Conservation (phyloP, 2,113 vertebrate genomes). For the Anarhynchus alexandrinus region DNA sequence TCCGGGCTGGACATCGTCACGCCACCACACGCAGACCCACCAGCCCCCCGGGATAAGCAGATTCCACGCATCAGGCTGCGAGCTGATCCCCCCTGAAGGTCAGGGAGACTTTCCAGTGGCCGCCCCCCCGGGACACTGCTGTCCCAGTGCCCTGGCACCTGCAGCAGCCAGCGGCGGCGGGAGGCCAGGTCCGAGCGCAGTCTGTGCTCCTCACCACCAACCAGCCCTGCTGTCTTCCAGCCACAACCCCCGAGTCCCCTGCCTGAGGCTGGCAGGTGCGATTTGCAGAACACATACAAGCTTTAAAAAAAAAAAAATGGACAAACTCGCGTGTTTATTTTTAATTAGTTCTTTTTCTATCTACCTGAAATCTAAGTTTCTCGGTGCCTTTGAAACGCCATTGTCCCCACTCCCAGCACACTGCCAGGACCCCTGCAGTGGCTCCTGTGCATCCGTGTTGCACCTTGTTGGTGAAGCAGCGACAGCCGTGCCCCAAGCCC, state of each 20-base stretch:
- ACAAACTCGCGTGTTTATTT: not conserved
- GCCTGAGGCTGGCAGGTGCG: not conserved
- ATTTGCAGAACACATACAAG: not conserved
- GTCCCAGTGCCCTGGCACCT: not conserved
- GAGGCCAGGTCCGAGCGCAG: not conserved
- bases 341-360: not conserved
- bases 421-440: not conserved
- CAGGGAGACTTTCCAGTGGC: not conserved
- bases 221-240: not conserved
- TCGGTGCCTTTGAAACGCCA: not conserved
- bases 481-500: not conserved
- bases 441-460: fast-evolving
- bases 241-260: no score
- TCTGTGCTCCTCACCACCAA: fast-evolving
- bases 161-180: fast-evolving
- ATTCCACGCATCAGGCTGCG: not conserved
- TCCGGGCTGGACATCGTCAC: fast-evolving
- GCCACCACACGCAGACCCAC: fast-evolving
- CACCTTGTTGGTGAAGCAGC: fast-evolving
- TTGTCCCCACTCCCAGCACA: fast-evolving
- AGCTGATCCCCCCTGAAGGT: not conserved
- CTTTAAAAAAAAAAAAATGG: not conserved
- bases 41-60: not conserved
- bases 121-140: fast-evolving
- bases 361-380: not conserved